A percentile compares a stretch with the other conserved stretches of the same genome.
phyloP scores from a whole-genome alignment of 2,113 vertebrate species.

The Pluvialis apricaria region DNA sequence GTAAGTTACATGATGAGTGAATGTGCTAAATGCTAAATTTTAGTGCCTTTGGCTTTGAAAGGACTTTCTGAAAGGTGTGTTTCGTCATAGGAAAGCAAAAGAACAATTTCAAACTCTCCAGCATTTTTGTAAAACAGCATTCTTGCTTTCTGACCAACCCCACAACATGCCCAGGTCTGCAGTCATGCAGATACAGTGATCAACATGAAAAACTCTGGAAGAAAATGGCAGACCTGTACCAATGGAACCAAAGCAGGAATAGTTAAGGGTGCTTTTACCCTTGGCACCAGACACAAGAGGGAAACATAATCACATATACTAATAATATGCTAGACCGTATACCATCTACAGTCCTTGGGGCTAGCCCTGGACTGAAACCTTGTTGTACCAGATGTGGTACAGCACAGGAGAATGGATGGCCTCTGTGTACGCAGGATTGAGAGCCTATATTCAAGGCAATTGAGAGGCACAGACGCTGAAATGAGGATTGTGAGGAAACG shows the following conservation, averaged over 20 bases:
- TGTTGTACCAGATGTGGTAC: background rate
- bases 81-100: background rate
- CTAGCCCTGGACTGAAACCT: background rate
- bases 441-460: background rate
- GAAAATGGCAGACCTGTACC: background rate
- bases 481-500: background rate
- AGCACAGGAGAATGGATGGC: fast-evolving
- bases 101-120: background rate
- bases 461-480: background rate
- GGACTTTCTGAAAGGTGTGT: background rate
- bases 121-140: background rate
- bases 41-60: background rate
- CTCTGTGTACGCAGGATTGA: background rate
- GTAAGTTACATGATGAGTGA: background rate
- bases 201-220: background rate
- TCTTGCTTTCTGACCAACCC: background rate
- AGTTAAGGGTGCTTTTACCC: background rate
- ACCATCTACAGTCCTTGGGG: background rate
- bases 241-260: background rate
- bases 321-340: background rate
- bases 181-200: background rate
- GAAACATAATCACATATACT: background rate
- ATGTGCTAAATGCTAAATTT: background rate
- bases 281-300: background rate
- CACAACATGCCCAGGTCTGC: background rate